Conservation (phyloP, 2,113 vertebrate genomes). For the Pelvicachromis taeniatus region DNA sequence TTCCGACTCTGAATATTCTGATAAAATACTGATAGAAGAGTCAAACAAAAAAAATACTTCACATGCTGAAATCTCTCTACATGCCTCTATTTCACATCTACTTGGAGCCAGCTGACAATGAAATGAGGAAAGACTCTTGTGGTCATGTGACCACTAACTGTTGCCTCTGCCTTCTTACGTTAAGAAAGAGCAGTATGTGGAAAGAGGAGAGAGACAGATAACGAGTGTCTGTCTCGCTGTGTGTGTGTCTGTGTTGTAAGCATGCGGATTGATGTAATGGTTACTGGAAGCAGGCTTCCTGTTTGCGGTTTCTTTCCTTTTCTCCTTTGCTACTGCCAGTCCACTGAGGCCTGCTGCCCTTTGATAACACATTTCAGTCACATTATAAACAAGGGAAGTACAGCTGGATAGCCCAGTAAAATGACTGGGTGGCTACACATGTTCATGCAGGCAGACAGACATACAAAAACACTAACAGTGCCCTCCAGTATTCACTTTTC, state of each 20-base stretch:
- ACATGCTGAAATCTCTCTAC: background rate
- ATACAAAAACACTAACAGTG: background rate
- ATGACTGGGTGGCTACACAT: background rate
- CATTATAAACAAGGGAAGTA: slow-evolving; percentile 24
- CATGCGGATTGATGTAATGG: background rate
- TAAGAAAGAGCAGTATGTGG: background rate
- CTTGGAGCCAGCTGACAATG: background rate
- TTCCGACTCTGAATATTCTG: slow-evolving; percentile 10
- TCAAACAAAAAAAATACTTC: background rate
- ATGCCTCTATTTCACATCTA: background rate
- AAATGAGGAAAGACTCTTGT: background rate
- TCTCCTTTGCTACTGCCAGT: background rate
- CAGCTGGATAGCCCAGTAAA: background rate
- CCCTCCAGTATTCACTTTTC: background rate
- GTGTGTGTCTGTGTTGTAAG: background rate
- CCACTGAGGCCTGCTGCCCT: slow-evolving; percentile 20
- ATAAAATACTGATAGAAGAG: slow-evolving; percentile 27
- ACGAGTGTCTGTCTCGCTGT: background rate
- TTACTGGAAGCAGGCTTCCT: slow-evolving; percentile 37
- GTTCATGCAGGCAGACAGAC: background rate
- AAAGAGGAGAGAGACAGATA: background rate
- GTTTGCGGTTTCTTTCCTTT: slow-evolving; percentile 18
- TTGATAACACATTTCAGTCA: slow-evolving; percentile 41
- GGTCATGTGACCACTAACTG: slow-evolving; percentile 48
- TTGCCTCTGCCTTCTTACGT: slow-evolving; percentile 49